These are phyloP conservation scores for Drosophila anomalata DNA, from an alignment of 2,888 invertebrate genomes.

Conservation along the genomic window DNA sequence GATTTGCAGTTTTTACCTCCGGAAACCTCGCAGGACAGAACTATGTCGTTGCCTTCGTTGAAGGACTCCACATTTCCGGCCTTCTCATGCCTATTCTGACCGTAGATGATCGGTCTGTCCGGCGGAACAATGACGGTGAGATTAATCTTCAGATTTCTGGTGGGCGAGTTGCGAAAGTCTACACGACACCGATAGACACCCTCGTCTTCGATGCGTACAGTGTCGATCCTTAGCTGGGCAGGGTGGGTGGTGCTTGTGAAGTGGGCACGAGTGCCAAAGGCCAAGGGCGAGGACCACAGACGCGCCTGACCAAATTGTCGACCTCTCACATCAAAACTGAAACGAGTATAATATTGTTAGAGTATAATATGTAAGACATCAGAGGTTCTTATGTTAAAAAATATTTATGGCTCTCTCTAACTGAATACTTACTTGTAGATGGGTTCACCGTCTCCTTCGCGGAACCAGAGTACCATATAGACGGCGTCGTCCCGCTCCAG, in stretches of 20 bases:
- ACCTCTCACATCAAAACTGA: slow-evolving; percentile 91
- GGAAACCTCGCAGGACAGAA: slow-evolving; percentile 92
- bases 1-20: slow-evolving; percentile 87
- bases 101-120: slow-evolving; percentile 91
- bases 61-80: slow-evolving; percentile 91
- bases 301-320: slow-evolving; percentile 89
- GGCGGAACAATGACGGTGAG: slow-evolving; percentile 92
- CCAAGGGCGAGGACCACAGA: slow-evolving; percentile 91
- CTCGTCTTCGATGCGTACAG: slow-evolving; percentile 87
- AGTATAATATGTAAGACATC: background rate
- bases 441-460: slow-evolving; percentile 92
- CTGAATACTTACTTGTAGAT: slow-evolving; percentile 89
- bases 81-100: slow-evolving; percentile 90
- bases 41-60: slow-evolving; percentile 93
- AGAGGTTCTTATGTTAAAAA: background rate
- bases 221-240: slow-evolving; percentile 89
- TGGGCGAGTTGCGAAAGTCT: slow-evolving; percentile 90
- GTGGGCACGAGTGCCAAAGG: slow-evolving; percentile 92
- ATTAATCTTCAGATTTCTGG: slow-evolving; percentile 89
- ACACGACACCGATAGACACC: slow-evolving; percentile 90
- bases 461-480: slow-evolving; percentile 95
- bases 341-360: background rate
- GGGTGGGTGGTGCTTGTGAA: slow-evolving; percentile 92
- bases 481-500: slow-evolving; percentile 91
- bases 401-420: background rate